Conservation (phyloP, 2,113 vertebrate genomes). For the Dipodomys spectabilis region DNA sequence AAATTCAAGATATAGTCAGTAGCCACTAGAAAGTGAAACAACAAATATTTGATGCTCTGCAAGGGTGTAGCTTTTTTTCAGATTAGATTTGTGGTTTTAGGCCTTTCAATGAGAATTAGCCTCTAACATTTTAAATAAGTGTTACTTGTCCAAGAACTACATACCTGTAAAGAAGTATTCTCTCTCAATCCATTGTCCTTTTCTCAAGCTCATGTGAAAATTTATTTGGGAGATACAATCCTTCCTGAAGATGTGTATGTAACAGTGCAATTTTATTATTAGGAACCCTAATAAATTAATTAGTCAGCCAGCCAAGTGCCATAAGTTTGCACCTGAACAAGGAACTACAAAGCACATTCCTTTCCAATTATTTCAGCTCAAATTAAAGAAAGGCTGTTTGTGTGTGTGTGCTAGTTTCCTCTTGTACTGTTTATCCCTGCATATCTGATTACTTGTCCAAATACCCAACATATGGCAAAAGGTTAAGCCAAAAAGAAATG, state of each 20-base stretch:
- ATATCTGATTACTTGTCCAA: slow-evolving; percentile 27
- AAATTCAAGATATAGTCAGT: not conserved
- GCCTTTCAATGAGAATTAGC: slow-evolving; percentile 1
- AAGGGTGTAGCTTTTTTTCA: not conserved
- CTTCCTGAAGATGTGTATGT: slow-evolving; percentile 34
- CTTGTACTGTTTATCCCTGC: slow-evolving; percentile 9
- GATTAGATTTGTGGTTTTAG: not conserved
- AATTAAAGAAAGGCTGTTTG: not conserved
- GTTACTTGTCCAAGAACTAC: not conserved
- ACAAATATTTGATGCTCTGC: not conserved
- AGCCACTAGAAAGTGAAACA: not conserved
- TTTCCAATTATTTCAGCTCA: slow-evolving; percentile 36
- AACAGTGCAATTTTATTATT: not conserved
- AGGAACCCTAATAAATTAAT: slow-evolving; percentile 14
- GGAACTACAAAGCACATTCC: not conserved
- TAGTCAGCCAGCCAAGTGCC: not conserved
- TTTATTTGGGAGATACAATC: slow-evolving; percentile 33
- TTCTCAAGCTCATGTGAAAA: slow-evolving; percentile 4
- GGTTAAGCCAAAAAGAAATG: slow-evolving; percentile 37
- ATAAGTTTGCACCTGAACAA: not conserved
- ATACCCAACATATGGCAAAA: slow-evolving; percentile 25
- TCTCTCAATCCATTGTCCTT: slow-evolving; percentile 37
- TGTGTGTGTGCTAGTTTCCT: not conserved
- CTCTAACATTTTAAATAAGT: not conserved
- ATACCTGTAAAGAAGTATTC: not conserved